Percentiles rank a stretch among this genome's conserved stretches.
Evolutionary conservation across 2,888 invertebrate genomes (phyloP).

Genomic region (Helobdella robusta): DNA sequence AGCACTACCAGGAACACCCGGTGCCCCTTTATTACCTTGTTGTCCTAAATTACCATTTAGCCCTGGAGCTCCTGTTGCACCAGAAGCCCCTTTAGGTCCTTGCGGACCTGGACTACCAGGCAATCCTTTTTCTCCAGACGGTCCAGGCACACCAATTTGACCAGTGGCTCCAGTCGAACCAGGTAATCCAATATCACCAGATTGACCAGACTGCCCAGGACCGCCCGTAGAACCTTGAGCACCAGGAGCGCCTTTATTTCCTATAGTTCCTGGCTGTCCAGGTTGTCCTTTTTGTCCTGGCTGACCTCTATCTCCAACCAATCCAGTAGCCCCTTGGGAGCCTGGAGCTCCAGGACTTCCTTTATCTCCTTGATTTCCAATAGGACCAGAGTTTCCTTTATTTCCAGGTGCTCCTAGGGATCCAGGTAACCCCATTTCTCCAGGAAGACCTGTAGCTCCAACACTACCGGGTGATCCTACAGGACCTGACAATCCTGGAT

Average conservation of each 20-base stretch:
- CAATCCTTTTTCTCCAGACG: constrained; percentile 28
- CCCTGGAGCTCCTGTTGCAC: constrained; percentile 27
- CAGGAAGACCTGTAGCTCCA: constrained; percentile 18
- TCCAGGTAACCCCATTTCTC: constrained; percentile 23
- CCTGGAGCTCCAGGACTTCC: constrained; percentile 25
- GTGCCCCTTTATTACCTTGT: constrained; percentile 14
- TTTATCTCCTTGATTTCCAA: constrained; percentile 28
- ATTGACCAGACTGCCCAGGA: constrained; percentile 19
- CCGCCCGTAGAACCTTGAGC: constrained; percentile 18
- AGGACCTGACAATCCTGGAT: constrained; percentile 22
- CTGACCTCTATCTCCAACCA: constrained; percentile 19
- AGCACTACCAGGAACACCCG: background rate
- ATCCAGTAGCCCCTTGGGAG: constrained; percentile 20
- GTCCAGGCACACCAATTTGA: constrained; percentile 32
- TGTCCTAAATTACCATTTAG: constrained; percentile 23
- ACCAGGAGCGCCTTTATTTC: constrained; percentile 23
- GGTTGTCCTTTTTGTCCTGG: constrained; percentile 20
- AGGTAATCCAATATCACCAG: constrained; percentile 19
- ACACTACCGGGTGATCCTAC: constrained; percentile 23
- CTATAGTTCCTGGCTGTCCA: constrained; percentile 26
- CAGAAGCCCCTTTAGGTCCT: constrained; percentile 27
- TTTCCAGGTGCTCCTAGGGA: constrained; percentile 23
- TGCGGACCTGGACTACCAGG: constrained; percentile 23
- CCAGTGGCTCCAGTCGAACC: constrained; percentile 50
- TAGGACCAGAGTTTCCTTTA: constrained; percentile 10